Evolutionary conservation across 2,113 vertebrate species (phyloP), one percentile per base, ranked within the genome.

Genomic region (Mesoclemmys tuberculata): DNA sequence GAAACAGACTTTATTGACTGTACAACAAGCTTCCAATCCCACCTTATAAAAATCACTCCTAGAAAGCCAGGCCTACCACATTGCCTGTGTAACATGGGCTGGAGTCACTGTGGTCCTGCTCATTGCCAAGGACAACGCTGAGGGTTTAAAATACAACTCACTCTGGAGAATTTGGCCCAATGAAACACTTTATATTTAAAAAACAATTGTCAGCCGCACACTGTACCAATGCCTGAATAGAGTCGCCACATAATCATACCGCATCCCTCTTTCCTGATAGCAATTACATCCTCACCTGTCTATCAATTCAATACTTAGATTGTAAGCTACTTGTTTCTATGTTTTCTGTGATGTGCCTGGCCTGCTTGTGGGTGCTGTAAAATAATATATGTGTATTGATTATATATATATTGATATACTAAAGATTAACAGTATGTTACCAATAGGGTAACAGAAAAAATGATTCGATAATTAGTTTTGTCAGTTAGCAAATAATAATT

Each of bases 71-170:
- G 19, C 35, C 48, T 26, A 21, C 26, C n/a, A 13, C 38, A 44
- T 35, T 1, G 5, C 21, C 27, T 16, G 16, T 7, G 4, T 1
- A 0, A 22, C 10, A 21, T 12, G 61, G 8, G 54, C 54, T 48
- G 26, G 13, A 61, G 1, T 27, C 61, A 27, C 8, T 5, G 74
- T 41, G 54, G 48, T 51, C 11, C 75, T 9, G 44, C 80, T 87
- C 0, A 0, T 14, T n/a, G 3, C 38, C 46, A 22, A 8, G 41
- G 74, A 24, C 41, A 41, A 27, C 26, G 46, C 4, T 46, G 22
- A 77, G 24, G 41, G 13, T 27, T 26, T 77, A 77, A 77, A 44
- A 29, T 29, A 16, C 41, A 38, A 10, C 26, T 77, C 74, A 77
- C 26, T 44, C 10, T 11, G 13, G 41, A 26, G 38, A 75, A 75